phyloP scores from a whole-genome alignment of 2,888 invertebrate genomes.

The Ferdinandea cuprea region DNA sequence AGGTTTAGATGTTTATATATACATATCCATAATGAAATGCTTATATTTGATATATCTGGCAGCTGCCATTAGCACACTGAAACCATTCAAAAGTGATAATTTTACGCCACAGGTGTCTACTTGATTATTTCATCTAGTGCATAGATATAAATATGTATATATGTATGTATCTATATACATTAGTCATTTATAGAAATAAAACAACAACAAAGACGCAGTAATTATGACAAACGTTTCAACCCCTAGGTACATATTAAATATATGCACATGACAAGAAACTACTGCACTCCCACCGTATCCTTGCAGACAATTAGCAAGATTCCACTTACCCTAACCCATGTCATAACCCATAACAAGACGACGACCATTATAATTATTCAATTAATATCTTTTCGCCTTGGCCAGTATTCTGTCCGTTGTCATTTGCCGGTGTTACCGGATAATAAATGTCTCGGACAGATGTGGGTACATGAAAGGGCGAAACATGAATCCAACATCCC shows the following conservation, averaged over 20 bases:
- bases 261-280: constrained; percentile 22
- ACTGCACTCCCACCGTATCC: constrained; percentile 64
- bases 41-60: constrained; percentile 32
- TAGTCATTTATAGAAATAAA: constrained; percentile 18
- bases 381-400: constrained; percentile 76
- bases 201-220: constrained; percentile 48
- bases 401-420: constrained; percentile 70
- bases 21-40: no score
- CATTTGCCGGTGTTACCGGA: constrained; percentile 74
- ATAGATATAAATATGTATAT: no score
- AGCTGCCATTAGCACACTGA: constrained; percentile 36
- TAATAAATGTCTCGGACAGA: constrained; percentile 75
- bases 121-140: constrained; percentile 68
- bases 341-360: constrained; percentile 75
- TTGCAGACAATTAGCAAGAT: constrained; percentile 74
- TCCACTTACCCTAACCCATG: constrained; percentile 68
- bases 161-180: not conserved
- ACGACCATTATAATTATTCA: constrained; percentile 77
- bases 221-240: constrained; percentile 59
- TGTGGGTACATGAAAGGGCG: constrained; percentile 71
- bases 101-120: constrained; percentile 83
- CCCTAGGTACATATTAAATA: not conserved
- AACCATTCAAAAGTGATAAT: constrained; percentile 76
- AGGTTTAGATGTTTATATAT: no score
- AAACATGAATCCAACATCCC: constrained; percentile 61